phyloP scores from a whole-genome alignment of 2,888 invertebrate genomes.

The Ellobium chinense region DNA sequence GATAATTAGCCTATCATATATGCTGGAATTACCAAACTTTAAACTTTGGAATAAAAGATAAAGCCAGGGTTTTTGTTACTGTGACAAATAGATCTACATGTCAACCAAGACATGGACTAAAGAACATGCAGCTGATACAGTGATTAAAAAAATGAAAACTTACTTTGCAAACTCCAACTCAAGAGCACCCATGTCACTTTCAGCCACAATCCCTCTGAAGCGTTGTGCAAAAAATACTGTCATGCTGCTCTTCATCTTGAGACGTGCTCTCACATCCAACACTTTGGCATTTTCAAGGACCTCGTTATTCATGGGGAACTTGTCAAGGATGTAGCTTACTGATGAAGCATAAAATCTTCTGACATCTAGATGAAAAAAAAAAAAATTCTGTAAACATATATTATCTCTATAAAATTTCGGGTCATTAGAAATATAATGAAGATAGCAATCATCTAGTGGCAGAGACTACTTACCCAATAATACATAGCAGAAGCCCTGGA shows the following conservation, averaged over 20 bases:
- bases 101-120: no score
- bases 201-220: background rate
- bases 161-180: background rate
- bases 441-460: background rate
- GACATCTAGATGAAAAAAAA: background rate
- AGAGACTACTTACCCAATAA: background rate
- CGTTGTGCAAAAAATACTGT: background rate
- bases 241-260: background rate
- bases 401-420: background rate
- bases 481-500: background rate
- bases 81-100: background rate
- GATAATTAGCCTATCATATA: background rate
- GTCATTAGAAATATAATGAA: background rate
- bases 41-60: background rate
- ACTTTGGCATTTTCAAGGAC: background rate
- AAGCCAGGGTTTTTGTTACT: background rate
- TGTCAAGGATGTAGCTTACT: background rate
- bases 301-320: background rate
- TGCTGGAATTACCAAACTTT: background rate
- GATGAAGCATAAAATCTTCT: background rate
- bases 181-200: background rate
- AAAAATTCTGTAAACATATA: background rate
- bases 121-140: background rate
- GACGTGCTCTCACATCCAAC: background rate
- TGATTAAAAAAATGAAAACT: background rate